Conservation (phyloP, 2,797 vertebrate species). For the Lycodopsis pacificus region DNA sequence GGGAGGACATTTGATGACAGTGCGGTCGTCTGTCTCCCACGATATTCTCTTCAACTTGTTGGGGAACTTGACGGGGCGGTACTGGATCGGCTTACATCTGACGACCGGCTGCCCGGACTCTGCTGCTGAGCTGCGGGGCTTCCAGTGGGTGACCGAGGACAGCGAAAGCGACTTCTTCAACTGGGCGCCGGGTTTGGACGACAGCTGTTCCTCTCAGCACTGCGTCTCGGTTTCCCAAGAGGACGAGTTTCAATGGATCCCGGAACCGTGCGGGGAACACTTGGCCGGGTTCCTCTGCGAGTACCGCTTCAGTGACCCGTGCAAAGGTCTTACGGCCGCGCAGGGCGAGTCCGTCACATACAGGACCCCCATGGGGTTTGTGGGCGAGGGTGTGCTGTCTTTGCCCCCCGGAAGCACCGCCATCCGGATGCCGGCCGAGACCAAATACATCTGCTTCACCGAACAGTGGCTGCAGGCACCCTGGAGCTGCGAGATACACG, state of each 20-base stretch:
- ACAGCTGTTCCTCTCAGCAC: slow-evolving; percentile 73
- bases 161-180: slow-evolving; percentile 77
- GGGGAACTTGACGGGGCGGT: slow-evolving; percentile 39
- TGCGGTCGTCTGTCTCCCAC: slow-evolving; percentile 80
- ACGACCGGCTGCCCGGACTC: slow-evolving; percentile 49
- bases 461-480: slow-evolving; percentile 73
- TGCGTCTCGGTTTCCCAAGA: slow-evolving; percentile 84
- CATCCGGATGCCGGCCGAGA: not conserved
- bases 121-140: slow-evolving; percentile 78
- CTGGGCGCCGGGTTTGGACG: slow-evolving; percentile 73
- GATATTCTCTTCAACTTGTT: slow-evolving; percentile 71
- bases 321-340: slow-evolving; percentile 41
- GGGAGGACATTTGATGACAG: slow-evolving; percentile 85
- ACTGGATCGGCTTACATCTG: slow-evolving; percentile 89
- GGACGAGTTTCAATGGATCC: slow-evolving; percentile 81
- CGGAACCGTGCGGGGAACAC: slow-evolving; percentile 63
- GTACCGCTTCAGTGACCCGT: slow-evolving; percentile 64
- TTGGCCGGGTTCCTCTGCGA: slow-evolving; percentile 89
- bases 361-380: slow-evolving; percentile 73
- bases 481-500: slow-evolving; percentile 83
- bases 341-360: slow-evolving; percentile 63
- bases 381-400: slow-evolving; percentile 45
- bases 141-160: slow-evolving; percentile 87
- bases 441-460: slow-evolving; percentile 71
- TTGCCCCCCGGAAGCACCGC: slow-evolving; percentile 80